A percentile compares a stretch with the other conserved stretches of the same genome.
Conservation (phyloP, 1,140 invertebrate species). For the Lucilia cuprina region DNA sequence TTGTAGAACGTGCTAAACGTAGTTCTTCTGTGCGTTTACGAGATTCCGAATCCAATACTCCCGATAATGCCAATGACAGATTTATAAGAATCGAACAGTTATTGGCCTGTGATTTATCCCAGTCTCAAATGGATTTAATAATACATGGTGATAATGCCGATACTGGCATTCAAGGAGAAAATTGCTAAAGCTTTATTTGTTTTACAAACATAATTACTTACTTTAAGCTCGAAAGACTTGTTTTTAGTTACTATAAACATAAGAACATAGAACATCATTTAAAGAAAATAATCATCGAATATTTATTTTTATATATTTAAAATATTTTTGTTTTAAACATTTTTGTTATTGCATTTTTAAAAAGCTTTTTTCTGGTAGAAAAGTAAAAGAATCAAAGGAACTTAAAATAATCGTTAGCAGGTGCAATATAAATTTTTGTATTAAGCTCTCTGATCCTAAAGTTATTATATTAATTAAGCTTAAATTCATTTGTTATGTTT, state of each 20-base stretch:
- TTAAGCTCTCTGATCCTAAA: not conserved
- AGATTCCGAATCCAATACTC: constrained; percentile 31
- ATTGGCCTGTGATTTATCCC: constrained; percentile 48
- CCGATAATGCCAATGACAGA: constrained; percentile 48
- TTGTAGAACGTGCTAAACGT: constrained; percentile 49
- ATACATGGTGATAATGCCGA: constrained; percentile 51
- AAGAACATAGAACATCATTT: not conserved
- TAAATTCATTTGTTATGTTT: not conserved
- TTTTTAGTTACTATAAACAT: not conserved
- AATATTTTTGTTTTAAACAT: not conserved
- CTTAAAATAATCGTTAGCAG: not conserved
- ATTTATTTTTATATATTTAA: constrained; percentile 4
- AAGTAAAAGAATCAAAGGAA: not conserved
- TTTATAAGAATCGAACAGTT: constrained; percentile 56
- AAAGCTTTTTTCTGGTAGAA: not conserved
- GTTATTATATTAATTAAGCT: no score
- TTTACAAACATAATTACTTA: not conserved
- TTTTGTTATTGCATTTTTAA: constrained; percentile 4
- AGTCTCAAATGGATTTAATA: constrained; percentile 57
- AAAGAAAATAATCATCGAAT: not conserved
- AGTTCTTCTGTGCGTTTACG: constrained; percentile 42
- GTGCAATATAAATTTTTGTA: not conserved
- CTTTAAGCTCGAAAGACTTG: not conserved
- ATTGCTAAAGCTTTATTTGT: not conserved
- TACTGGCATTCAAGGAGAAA: constrained; percentile 47